Evolutionary conservation across 1,140 invertebrate species (phyloP).

Genomic region (Elymnias hypermnestra): DNA sequence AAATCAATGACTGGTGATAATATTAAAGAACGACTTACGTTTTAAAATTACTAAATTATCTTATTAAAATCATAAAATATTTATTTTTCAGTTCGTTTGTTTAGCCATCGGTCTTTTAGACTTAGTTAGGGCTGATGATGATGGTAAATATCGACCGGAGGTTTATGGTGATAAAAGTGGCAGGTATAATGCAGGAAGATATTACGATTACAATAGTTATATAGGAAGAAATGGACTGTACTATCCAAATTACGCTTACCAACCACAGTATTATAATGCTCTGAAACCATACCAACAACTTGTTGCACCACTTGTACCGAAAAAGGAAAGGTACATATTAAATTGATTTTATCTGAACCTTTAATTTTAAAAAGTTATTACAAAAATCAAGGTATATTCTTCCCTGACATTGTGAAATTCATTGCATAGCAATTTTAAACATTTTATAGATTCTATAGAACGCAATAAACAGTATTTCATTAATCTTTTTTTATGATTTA

Average conservation of each 20-base stretch:
- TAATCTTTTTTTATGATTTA: no score
- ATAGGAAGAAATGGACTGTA: slow-evolving; percentile 23
- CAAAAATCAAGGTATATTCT: no score
- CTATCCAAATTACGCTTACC: slow-evolving; percentile 27
- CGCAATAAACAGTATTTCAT: no score
- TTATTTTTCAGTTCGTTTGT: slow-evolving; percentile 35
- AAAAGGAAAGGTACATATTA: slow-evolving; percentile 21
- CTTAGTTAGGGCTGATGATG: slow-evolving; percentile 40
- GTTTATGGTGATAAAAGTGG: slow-evolving; percentile 38
- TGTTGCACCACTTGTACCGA: slow-evolving; percentile 23
- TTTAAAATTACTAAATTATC: no score
- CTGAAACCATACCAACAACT: slow-evolving; percentile 32
- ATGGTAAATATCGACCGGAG: slow-evolving; percentile 60
- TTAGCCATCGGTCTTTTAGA: slow-evolving; percentile 30
- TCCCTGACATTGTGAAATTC: no score
- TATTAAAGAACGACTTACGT: no score
- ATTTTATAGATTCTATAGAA: no score
- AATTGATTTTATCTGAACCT: not conserved
- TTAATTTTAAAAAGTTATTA: not conserved
- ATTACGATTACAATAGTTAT: slow-evolving; percentile 31
- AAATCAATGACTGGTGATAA: no score
- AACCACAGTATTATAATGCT: slow-evolving; percentile 24
- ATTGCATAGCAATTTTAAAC: no score
- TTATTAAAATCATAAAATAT: not conserved
- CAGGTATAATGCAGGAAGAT: slow-evolving; percentile 28